Evolutionary conservation across 1,140 invertebrate species (phyloP), one percentile per base, ranked within the genome.

Genomic region (Ptiloglossa arizonensis): DNA sequence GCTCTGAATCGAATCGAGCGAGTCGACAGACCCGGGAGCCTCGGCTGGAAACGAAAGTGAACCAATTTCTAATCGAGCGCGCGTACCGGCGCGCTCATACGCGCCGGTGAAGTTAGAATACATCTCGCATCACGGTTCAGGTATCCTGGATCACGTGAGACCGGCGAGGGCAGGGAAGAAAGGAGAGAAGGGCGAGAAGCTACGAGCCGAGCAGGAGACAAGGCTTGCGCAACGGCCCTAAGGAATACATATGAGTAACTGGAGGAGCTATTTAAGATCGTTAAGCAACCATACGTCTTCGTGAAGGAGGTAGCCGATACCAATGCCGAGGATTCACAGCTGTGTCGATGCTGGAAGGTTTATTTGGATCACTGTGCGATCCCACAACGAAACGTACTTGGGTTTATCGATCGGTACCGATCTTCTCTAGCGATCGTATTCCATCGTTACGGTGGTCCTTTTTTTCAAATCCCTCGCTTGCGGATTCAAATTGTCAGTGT

Each of bases 31-130:
- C 48, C 35, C 35, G 4, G n/a, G 8, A 3, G 24, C 5, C 27
- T 35, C 38, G 50, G 54, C 50, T 41, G 8, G 48, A 38, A 72
- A 74, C 63, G 73, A 83, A 81, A 83, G 81, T 68, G 66, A 83
- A 69, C 79, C 60, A 82, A 82, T 81, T 83, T 83, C 81, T 81
- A 81, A 81, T 83, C 79, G 72, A 71, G 62, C 72, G 67, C 66
- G 60, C n/a, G 71, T 64, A 68, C 57, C 48, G 62, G 44, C 56
- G 24, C 46, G n/a, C 59, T 63, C 57, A 27, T 29, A 35, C 57
- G n/a, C 48, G 70, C 13, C 5, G 35, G 3, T 5, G 32, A 2
- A 11, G 29, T 41, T 35, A 62, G 46, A 57, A 67, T 50, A 62
- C 62, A 74, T 67, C 69, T 71, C 44, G 17, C 29, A 38, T 50